These are phyloP conservation scores for Psilanteris sp. DNA, from an alignment of 1,140 invertebrate species.

Conservation along the genomic window DNA sequence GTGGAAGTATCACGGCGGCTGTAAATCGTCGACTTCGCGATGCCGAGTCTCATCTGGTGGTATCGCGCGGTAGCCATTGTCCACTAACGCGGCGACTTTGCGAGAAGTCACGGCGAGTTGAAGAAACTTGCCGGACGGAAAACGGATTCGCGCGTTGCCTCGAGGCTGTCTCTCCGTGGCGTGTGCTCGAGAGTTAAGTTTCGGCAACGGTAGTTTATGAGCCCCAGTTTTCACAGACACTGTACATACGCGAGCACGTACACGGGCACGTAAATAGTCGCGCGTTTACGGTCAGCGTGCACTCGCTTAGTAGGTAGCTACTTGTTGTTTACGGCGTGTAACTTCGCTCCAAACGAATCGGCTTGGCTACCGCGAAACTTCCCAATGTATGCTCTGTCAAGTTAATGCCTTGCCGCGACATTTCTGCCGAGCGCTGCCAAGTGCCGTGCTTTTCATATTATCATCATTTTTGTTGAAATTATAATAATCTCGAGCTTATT, in stretches of 20 bases:
- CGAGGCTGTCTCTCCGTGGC: conserved; percentile 59
- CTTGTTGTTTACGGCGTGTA: conserved; percentile 77
- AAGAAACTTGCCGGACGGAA: conserved; percentile 61
- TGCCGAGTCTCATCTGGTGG: conserved; percentile 56
- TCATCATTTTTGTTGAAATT: conserved; percentile 46
- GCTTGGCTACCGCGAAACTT: conserved; percentile 70
- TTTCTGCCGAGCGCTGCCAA: conserved; percentile 36
- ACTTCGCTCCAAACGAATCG: conserved; percentile 74
- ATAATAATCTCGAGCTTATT: no score
- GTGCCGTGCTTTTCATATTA: conserved; percentile 45
- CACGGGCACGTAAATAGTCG: conserved; percentile 63
- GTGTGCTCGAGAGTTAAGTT: conserved; percentile 64
- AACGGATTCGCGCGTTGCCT: conserved; percentile 58
- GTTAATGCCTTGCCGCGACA: conserved; percentile 71
- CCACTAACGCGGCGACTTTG: conserved; percentile 61
- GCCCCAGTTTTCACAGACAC: conserved; percentile 72
- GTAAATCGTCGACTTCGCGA: conserved; percentile 58
- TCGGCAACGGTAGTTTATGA: conserved; percentile 68
- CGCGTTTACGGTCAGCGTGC: conserved; percentile 64
- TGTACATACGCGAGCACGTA: conserved; percentile 55
- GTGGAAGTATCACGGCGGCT: conserved; percentile 20
- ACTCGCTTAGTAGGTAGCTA: conserved; percentile 69
- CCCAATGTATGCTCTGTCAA: conserved; percentile 73
- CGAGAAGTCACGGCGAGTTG: conserved; percentile 56
- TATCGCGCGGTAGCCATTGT: conserved; percentile 50